These are phyloP conservation scores for Neuroterus valhalla DNA, from an alignment of 1,140 invertebrate genomes.

Conservation along the genomic window DNA sequence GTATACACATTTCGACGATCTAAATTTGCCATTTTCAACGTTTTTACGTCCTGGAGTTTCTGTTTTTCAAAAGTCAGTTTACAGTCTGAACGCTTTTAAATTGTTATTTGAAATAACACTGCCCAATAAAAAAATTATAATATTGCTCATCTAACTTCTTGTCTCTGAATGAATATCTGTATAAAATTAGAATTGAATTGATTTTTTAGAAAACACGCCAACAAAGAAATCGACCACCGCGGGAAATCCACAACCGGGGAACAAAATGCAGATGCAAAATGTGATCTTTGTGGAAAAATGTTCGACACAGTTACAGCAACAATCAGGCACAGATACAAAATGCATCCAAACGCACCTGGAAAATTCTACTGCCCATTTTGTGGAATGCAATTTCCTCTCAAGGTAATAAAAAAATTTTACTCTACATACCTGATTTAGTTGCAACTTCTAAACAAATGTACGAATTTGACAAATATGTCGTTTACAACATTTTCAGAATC, in stretches of 20 bases:
- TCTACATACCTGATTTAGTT: conserved; percentile 17
- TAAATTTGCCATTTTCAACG: no score
- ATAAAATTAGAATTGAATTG: conserved; percentile 9
- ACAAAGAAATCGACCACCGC: conserved; percentile 74
- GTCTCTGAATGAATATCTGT: no score
- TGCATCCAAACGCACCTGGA: conserved; percentile 78
- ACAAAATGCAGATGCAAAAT: conserved; percentile 61
- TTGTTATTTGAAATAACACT: no score
- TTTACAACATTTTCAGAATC: conserved; percentile 72
- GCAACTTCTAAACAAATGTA: not conserved
- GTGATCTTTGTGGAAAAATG: conserved; percentile 78
- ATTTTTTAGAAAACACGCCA: conserved; percentile 74
- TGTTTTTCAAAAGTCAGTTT: no score
- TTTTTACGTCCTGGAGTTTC: no score
- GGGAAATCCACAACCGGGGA: conserved; percentile 59
- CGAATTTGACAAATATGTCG: not conserved
- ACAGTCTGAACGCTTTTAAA: no score
- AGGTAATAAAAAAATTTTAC: conserved; percentile 69
- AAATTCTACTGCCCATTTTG: conserved; percentile 82
- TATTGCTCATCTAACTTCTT: no score
- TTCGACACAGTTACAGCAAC: conserved; percentile 80
- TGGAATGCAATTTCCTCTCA: conserved; percentile 82
- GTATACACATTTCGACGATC: no score
- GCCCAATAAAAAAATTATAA: no score
- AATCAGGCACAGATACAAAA: conserved; percentile 81